phyloP scores from a whole-genome alignment of 2,797 vertebrate species.

The Potorous gilbertii region DNA sequence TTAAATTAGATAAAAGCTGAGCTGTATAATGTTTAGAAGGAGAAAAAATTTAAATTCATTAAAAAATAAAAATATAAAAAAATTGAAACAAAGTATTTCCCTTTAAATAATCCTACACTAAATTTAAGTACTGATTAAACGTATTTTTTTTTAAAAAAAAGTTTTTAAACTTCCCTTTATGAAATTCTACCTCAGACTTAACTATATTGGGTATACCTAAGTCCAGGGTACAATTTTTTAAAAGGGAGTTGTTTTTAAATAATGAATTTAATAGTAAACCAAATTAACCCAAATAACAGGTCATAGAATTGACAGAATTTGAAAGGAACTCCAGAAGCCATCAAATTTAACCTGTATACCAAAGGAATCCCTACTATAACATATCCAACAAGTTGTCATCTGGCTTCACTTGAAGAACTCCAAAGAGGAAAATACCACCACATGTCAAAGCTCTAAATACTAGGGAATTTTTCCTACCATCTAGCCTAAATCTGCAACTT shows the following conservation, averaged over 20 bases:
- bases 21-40: not conserved
- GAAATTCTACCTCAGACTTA: not conserved
- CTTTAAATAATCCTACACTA: not conserved
- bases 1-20: conserved; percentile 53
- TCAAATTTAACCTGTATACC: not conserved
- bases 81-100: not conserved
- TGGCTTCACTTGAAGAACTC: not conserved
- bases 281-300: not conserved
- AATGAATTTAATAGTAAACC: not conserved
- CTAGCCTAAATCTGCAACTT: not conserved
- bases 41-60: conserved; percentile 36
- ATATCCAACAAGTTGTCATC: not conserved
- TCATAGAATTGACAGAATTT: not conserved
- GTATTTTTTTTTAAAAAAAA: not conserved
- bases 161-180: conserved; percentile 40
- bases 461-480: not conserved
- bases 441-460: not conserved
- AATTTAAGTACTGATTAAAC: not conserved
- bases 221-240: not conserved
- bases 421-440: not conserved
- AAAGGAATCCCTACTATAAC: not conserved
- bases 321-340: not conserved
- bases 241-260: not conserved
- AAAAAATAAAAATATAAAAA: conserved; percentile 21
- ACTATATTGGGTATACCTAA: not conserved